Evolutionary conservation across 30 jellyfish, hydroid and myxozoan species (phyloP).

Genomic region (Aurelia sp.): DNA sequence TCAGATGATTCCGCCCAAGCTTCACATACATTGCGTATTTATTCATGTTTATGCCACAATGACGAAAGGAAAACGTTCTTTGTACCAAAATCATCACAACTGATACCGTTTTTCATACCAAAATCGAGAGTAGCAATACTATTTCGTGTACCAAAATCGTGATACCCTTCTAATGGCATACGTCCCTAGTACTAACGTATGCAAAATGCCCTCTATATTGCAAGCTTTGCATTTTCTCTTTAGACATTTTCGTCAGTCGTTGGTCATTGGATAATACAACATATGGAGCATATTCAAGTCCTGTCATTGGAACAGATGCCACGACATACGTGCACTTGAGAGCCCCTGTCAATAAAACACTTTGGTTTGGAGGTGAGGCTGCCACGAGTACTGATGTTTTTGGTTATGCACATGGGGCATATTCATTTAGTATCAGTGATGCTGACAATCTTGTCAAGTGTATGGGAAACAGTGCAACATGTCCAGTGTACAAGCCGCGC

Average conservation of each 20-base stretch:
- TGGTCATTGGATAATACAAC: conserved; percentile 67
- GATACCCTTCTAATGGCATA: too few relatives aligned
- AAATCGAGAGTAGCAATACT: too few relatives aligned
- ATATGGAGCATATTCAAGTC: conserved; percentile 56
- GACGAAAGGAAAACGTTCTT: too few relatives aligned
- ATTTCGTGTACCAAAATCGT: too few relatives aligned
- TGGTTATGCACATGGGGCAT: conserved; percentile 72
- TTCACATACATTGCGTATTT: too few relatives aligned
- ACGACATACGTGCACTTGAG: conserved; percentile 26
- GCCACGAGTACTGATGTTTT: conserved; percentile 46
- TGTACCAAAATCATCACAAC: too few relatives aligned
- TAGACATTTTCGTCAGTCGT: conserved; percentile 57
- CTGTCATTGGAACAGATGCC: conserved; percentile 62
- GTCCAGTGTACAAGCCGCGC: conserved; percentile 62
- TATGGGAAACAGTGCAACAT: conserved; percentile 34
- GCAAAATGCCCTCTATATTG: too few relatives aligned
- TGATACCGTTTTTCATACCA: too few relatives aligned
- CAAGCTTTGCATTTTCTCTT: background rate
- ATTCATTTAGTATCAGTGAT: background rate
- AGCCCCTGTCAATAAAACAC: conserved; percentile 54
- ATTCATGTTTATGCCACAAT: too few relatives aligned
- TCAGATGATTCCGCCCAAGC: too few relatives aligned
- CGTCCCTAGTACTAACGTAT: too few relatives aligned
- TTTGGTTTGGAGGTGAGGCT: conserved; percentile 81
- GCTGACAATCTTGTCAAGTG: conserved; percentile 44